Base-by-base conservation (phyloP, 2,113 vertebrate species). In the Crotophaga sulcirostris region DNA sequence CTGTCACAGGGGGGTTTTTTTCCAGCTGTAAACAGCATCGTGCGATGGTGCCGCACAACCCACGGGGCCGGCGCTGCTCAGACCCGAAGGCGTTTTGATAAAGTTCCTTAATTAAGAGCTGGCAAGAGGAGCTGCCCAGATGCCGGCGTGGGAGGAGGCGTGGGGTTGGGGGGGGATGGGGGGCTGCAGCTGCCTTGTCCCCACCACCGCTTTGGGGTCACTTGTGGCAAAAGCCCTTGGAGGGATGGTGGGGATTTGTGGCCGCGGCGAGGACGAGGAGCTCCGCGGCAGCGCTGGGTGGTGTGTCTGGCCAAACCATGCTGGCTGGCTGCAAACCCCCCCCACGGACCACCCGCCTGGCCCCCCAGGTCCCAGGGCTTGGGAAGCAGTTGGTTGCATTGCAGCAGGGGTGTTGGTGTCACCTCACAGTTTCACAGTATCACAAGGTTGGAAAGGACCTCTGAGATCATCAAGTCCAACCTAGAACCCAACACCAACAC, bases 361-460 rank as follows among this genome's bases (percentile, higher is more conserved):
- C 13, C 25, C 15, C 40, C 54, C 7, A 1, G 5, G 9, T 8
- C 4, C 7, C 1, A 19, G 58, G 49, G 31, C 20, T 1, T 0
- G 52, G 75, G 9, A 25, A 51, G 34, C 28, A 28, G 26, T 29
- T 0, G 33, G 33, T 49, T 12, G 36, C 13, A 2, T 31, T 4
- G 16, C 11, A 7, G 23, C 2, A 9, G 36, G 15, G 18, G 16
- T 6, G 28, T 28, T n/a, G 69, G 55, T 4, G 11, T 33, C 70
- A 21, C 19, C 83, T 44, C n/a, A n/a, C n/a, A n/a, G n/a, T n/a
- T n/a, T n/a, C n/a, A n/a, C n/a, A n/a, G n/a, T n/a, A n/a, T n/a
- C n/a, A n/a, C n/a, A n/a, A n/a, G n/a, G n/a, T n/a, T n/a, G n/a
- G n/a, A n/a, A n/a, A n/a, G n/a, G n/a, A n/a, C n/a, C n/a, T n/a